Percentiles rank a stretch among this genome's conserved stretches.
These are phyloP conservation scores for Gopherus evgoodei DNA, from an alignment of 2,113 vertebrate genomes.

Conservation along the genomic window DNA sequence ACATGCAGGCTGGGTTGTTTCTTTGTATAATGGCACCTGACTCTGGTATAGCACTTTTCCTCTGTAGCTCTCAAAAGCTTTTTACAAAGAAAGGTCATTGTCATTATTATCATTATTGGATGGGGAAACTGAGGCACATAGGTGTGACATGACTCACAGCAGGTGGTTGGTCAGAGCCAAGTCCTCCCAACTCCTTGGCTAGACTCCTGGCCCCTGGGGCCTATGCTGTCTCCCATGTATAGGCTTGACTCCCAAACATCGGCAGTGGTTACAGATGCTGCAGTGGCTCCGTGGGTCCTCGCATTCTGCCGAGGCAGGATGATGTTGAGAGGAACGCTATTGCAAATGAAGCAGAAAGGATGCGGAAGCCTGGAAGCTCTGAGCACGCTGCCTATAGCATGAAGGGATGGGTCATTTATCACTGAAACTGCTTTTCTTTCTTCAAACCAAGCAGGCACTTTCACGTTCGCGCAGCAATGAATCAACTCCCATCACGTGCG, in stretches of 20 bases:
- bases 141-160: background rate
- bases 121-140: background rate
- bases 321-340: background rate
- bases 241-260: background rate
- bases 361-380: background rate
- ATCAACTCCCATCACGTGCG: fast-evolving
- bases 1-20: fast-evolving
- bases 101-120: background rate
- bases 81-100: background rate
- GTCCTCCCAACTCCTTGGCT: fast-evolving
- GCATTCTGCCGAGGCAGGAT: background rate
- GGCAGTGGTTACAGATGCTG: background rate
- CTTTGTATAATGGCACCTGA: background rate
- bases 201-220: fast-evolving
- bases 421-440: background rate
- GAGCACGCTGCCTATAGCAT: fast-evolving
- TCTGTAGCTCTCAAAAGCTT: fast-evolving
- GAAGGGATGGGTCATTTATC: background rate
- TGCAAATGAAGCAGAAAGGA: background rate
- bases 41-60: background rate
- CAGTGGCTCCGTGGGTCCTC: fast-evolving
- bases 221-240: background rate
- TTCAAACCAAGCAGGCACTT: background rate
- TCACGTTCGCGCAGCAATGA: fast-evolving
- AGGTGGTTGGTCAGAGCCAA: background rate